These are phyloP conservation scores for Rhynchonycteris naso DNA, from an alignment of 2,797 vertebrate species.

Conservation along the genomic window DNA sequence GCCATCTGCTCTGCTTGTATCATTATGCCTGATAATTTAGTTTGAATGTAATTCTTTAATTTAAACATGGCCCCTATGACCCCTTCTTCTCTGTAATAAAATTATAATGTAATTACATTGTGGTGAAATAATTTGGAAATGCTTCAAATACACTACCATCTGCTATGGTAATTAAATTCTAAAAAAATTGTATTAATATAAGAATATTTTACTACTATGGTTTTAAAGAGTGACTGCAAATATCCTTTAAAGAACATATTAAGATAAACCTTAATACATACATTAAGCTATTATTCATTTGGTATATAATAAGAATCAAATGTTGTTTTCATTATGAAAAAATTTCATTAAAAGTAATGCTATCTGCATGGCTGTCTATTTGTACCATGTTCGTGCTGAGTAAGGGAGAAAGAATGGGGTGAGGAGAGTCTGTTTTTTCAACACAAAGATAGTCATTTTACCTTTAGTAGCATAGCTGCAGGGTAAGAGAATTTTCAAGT, in stretches of 20 bases:
- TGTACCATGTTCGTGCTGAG: neutral
- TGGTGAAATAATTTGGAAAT: conserved; percentile 58
- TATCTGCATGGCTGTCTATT: neutral
- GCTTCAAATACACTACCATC: conserved; percentile 65
- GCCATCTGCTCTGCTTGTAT: conserved; percentile 69
- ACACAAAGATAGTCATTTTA: neutral
- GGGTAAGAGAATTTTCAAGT: neutral
- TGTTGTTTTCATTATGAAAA: neutral
- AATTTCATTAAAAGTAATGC: neutral
- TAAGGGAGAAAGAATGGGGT: neutral
- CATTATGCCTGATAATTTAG: conserved; percentile 68
- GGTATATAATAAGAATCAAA: neutral
- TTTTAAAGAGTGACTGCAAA: conserved; percentile 38
- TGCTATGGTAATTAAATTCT: conserved; percentile 73
- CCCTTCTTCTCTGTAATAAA: conserved; percentile 48
- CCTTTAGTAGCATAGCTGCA: too few species aligned
- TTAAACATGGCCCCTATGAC: conserved; percentile 53
- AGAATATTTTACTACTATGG: conserved; percentile 22
- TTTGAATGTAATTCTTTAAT: conserved; percentile 57
- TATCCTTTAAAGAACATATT: conserved; percentile 6
- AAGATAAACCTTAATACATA: neutral
- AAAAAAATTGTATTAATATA: neutral
- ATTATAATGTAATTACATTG: conserved; percentile 74
- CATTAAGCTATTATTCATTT: neutral
- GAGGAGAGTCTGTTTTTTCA: neutral